phyloP scores from a whole-genome alignment of 2,113 vertebrate species.

The Agapornis roseicollis region DNA sequence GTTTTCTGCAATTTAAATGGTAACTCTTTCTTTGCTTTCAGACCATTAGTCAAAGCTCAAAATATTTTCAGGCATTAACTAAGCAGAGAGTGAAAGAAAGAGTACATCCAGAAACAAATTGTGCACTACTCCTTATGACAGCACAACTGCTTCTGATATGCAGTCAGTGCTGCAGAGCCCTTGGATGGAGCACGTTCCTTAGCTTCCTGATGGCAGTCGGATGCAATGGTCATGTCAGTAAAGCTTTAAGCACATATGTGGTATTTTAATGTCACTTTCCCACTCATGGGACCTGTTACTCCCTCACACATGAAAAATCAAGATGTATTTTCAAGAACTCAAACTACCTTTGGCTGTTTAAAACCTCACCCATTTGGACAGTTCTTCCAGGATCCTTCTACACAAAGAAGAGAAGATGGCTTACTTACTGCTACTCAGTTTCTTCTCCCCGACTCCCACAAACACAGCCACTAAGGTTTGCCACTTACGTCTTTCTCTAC shows the following conservation, averaged over 20 bases:
- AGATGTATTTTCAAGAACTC: neutral
- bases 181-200: neutral
- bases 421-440: neutral
- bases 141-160: neutral
- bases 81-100: neutral
- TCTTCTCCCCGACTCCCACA: neutral
- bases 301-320: neutral
- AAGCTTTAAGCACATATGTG: neutral
- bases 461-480: neutral
- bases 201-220: neutral
- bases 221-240: neutral
- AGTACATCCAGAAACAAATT: neutral
- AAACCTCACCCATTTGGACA: neutral
- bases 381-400: neutral
- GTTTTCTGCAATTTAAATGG: neutral
- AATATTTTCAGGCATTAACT: neutral
- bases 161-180: neutral
- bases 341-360: neutral
- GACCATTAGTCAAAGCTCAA: neutral
- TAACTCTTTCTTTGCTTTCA: neutral
- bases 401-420: neutral
- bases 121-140: neutral
- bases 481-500: neutral
- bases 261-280: neutral
- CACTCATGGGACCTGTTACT: neutral